Base-by-base conservation (phyloP, 2,888 invertebrate species). In the Shargacucullia verbasci region DNA sequence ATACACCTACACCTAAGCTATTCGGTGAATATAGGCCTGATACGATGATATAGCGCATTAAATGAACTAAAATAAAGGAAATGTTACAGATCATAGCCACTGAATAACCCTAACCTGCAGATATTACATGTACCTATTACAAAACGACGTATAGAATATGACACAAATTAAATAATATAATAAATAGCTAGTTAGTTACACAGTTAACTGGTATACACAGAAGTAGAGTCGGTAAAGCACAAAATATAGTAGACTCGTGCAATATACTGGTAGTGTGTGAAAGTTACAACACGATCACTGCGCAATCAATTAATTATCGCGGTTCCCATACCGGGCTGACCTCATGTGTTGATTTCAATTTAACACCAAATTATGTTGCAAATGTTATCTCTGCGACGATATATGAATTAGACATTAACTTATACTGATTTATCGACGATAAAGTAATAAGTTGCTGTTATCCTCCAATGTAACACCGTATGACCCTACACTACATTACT, bases 271-370 rank as follows among this genome's bases (percentile, higher is more conserved):
- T 34, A 57, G 45, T 60, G 61, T 71, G 66, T 54, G 55, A 66
- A 57, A 69, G 48, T 66, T 73, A 55, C 71, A 48, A 66, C 63
- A 68, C 58, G 14, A 50, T 41, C 31, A 48, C 53, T 59, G 40
- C 38, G 46, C 65, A 68, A 69, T 67, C 55, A 61, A 65, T 69
- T 50, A 52, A 65, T 62, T 61, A 55, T 53, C 20, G 56, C 48
- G 20, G 61, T 66, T 67, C 61, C 48, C 58, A 59, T 60, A 55
- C 45, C 34, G 29, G 33, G 13, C 13, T 54, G 56, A 52, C 48
- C 55, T 72, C 57, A 55, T 50, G 47, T 43, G 40, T 43, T 57
- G 13, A 49, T 40, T 49, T 9, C 31, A 45, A 49, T 47, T 44
- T 49, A n/a, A 55, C 48, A 43, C 20, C 11, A n/a, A 52, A 50